These are phyloP conservation scores for Tragopan temminckii DNA, from an alignment of 2,797 vertebrate species.

Conservation along the genomic window DNA sequence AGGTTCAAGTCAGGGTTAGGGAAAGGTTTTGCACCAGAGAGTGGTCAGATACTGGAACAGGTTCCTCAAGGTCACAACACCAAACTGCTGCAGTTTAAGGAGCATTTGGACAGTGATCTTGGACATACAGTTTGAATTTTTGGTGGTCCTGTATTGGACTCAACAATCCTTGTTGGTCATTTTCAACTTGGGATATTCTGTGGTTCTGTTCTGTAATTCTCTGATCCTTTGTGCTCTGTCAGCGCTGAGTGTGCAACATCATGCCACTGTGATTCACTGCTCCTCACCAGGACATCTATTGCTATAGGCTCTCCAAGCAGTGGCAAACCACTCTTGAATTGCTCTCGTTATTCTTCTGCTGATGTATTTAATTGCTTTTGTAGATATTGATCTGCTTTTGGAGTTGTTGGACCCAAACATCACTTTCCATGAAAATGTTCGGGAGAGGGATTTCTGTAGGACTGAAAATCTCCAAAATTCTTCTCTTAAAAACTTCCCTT, in stretches of 20 bases:
- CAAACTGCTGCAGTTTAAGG: not conserved
- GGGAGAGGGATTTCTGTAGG: constrained; percentile 22
- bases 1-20: not conserved
- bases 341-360: not conserved
- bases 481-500: not conserved
- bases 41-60: not conserved
- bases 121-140: not conserved
- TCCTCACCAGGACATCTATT: not conserved
- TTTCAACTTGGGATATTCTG: not conserved
- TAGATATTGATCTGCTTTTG: constrained; percentile 26
- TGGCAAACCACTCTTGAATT: not conserved
- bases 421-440: not conserved
- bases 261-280: not conserved
- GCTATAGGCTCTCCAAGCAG: not conserved
- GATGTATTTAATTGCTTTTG: constrained; percentile 30
- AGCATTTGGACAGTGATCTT: not conserved
- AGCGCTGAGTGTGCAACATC: accelerated
- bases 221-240: not conserved
- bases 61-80: not conserved
- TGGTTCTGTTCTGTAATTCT: not conserved
- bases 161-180: not conserved
- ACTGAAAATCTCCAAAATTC: not conserved
- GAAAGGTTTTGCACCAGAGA: too few species aligned
- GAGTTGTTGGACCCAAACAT: not conserved
- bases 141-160: not conserved